Evolutionary conservation across 2,888 invertebrate genomes (phyloP).

Genomic region (Petrophora chlorosata): DNA sequence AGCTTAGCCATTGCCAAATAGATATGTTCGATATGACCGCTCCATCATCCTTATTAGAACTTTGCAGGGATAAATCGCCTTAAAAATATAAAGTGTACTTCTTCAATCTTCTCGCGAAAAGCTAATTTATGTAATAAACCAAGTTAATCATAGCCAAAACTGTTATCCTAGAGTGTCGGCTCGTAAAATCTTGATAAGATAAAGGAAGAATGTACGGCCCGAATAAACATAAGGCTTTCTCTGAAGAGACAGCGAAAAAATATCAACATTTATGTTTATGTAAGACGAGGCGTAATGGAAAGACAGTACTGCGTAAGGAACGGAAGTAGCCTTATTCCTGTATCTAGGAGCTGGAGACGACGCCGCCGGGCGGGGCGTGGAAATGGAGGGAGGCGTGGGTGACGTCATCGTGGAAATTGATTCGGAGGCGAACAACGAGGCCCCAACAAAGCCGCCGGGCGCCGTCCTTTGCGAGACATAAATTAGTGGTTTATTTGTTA

Average conservation of each 20-base stretch:
- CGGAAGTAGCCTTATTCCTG: conserved; percentile 69
- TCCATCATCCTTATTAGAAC: conserved; percentile 38
- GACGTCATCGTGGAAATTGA: conserved; percentile 80
- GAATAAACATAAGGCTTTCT: conserved; percentile 37
- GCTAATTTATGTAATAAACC: conserved; percentile 29
- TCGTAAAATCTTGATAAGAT: conserved; percentile 36
- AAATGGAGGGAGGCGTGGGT: conserved; percentile 50
- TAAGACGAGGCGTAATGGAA: conserved; percentile 53
- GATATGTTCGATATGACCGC: conserved; percentile 41
- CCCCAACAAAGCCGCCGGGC: conserved; percentile 70
- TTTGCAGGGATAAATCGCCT: conserved; percentile 29
- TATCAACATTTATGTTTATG: conserved; percentile 48
- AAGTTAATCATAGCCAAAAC: conserved; percentile 27
- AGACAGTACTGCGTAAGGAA: conserved; percentile 60
- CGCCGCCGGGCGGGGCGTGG: conserved; percentile 44
- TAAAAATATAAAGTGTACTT: conserved; percentile 19
- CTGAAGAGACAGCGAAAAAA: conserved; percentile 40
- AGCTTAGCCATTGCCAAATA: conserved; percentile 52
- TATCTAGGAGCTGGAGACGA: conserved; percentile 54
- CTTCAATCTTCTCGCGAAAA: conserved; percentile 6
- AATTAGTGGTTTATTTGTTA: conserved; percentile 73
- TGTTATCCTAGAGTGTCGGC: conserved; percentile 26
- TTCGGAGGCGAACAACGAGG: conserved; percentile 77
- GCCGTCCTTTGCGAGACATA: conserved; percentile 65
- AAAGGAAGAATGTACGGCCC: conserved; percentile 28